Evolutionary conservation across 1,140 invertebrate genomes (phyloP).

Genomic region (Drosophila pseudoananassae): DNA sequence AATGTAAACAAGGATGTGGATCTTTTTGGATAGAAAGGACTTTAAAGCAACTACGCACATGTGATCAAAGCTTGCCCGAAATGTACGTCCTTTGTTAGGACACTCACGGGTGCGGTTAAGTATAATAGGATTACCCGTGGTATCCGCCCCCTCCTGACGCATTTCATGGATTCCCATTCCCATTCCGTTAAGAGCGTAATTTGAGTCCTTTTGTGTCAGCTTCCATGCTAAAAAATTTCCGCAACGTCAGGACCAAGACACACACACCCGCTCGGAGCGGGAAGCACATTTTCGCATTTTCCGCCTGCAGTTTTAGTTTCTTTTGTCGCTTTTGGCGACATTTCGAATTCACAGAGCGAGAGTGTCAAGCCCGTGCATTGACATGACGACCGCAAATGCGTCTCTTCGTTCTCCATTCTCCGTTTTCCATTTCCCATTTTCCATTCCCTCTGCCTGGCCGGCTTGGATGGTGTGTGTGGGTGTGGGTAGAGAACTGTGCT

Average conservation of each 20-base stretch:
- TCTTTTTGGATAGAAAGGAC: neutral
- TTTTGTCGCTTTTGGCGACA: conserved; percentile 63
- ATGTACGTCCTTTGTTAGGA: conserved; percentile 23
- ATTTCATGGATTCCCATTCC: conserved; percentile 44
- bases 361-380: conserved; percentile 76
- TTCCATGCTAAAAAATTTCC: conserved; percentile 47
- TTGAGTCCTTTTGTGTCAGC: conserved; percentile 64
- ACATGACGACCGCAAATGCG: conserved; percentile 70
- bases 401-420: conserved; percentile 22
- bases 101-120: conserved; percentile 19
- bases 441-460: conserved; percentile 9
- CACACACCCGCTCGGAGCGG: conserved; percentile 27
- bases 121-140: conserved; percentile 20
- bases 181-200: conserved; percentile 73
- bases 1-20: neutral
- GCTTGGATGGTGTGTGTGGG: too few relatives aligned
- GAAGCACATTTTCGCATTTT: conserved; percentile 29
- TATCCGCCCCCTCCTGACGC: neutral
- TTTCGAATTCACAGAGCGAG: conserved; percentile 70
- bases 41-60: neutral
- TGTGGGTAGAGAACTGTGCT: conserved; percentile 51
- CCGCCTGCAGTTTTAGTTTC: conserved; percentile 35
- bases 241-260: conserved; percentile 10
- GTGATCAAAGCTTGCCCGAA: neutral
- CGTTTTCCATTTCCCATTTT: conserved; percentile 27